Base-by-base conservation (phyloP, 2,797 vertebrate species). In the Lerista edwardsae region DNA sequence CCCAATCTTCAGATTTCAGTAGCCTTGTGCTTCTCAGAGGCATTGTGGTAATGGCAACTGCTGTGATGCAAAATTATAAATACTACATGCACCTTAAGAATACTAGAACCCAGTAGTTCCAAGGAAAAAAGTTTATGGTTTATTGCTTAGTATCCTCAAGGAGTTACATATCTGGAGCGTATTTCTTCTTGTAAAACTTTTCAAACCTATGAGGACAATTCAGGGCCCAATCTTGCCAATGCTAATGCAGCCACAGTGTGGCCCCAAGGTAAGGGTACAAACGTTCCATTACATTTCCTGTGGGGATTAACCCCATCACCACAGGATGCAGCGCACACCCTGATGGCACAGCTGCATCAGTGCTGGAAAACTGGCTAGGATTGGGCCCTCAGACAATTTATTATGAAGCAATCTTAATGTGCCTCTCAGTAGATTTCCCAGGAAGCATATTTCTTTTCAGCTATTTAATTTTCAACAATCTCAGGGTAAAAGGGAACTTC, bases 381-480 rank as follows among this genome's bases (percentile, higher is more conserved):
- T 12, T 51, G 47, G 47, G 47, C 47, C 47, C 47, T 51, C 6
- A 72, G 23, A 61, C 25, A 15, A 79, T 29, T 69, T 80, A 69
- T 71, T 76, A 80, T 74, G n/a, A 69, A 29, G 10, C 11, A 62
- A 29, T n/a, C 36, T 76, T 76, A 34, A 69, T 80, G 36, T 59
- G 19, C 39, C 75, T 41, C 47, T 59, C 31, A 82, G 34, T 31
- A 57, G 86, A 17, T 36, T 85, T 83, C 11, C 31, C 25, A 75
- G 71, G 47, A 0, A 0, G 61, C 14, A 71, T 59, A 0, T 14
- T 39, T 69, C 8, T 67, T 74, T 14, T 21, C 31, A 80, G 19
- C 51, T 79, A 71, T 62, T 88, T 77, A 10, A 84, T 25, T 84
- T 36, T 25, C 76, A 81, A 51, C 39, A n/a, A 64, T n/a, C 36